A percentile compares a stretch with the other conserved stretches of the same genome.
Conservation (phyloP, 2,113 vertebrate genomes). For the Leucopsar rothschildi region DNA sequence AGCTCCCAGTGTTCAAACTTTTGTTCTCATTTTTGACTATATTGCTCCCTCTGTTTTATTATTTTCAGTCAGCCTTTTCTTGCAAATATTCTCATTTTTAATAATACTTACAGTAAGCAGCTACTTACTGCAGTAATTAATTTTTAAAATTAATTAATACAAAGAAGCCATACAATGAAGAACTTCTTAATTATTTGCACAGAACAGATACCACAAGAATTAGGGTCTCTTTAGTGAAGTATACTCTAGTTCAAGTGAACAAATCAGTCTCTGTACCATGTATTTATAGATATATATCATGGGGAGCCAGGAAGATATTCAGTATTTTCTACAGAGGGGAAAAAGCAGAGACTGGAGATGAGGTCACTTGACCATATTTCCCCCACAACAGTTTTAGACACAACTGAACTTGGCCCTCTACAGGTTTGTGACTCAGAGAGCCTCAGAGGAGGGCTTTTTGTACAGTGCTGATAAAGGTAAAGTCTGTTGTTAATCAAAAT, state of each 20-base stretch:
- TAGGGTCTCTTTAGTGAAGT: not conserved
- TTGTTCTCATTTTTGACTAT: not conserved
- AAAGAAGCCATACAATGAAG: not conserved
- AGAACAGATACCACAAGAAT: not conserved
- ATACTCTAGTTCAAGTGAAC: not conserved
- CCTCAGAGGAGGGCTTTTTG: not conserved
- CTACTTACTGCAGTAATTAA: not conserved
- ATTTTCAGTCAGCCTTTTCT: not conserved
- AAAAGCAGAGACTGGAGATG: not conserved
- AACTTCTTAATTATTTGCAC: not conserved
- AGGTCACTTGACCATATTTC: not conserved
- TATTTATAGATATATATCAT: not conserved
- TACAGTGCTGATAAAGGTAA: fast-evolving
- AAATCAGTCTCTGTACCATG: not conserved
- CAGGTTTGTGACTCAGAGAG: not conserved
- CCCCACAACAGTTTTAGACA: not conserved
- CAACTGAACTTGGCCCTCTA: not conserved
- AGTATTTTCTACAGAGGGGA: not conserved
- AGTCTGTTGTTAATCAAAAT: not conserved
- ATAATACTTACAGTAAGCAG: not conserved
- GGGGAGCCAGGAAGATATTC: not conserved
- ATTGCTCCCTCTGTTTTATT: not conserved
- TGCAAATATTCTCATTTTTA: not conserved
- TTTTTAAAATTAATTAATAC: not conserved
- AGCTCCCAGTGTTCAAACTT: not conserved